Percentiles rank a stretch among this genome's conserved stretches.
phyloP scores from a whole-genome alignment of 2,888 invertebrate genomes.

The Cyclophora albipunctata region DNA sequence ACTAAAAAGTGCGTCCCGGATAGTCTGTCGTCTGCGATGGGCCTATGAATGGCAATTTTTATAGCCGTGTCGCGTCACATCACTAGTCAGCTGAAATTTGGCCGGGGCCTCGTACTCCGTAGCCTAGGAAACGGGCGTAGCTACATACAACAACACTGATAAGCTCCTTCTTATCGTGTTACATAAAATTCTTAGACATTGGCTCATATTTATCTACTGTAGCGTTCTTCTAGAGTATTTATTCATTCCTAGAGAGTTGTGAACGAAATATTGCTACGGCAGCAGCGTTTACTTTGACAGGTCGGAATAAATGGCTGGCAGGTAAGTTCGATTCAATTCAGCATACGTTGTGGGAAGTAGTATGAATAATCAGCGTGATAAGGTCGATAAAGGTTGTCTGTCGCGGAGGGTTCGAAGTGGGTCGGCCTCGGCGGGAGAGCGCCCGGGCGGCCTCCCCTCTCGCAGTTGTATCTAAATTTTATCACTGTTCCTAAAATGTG shows the following conservation, averaged over 20 bases:
- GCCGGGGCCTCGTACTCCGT: conserved; percentile 45
- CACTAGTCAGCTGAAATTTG: conserved; percentile 30
- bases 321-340: conserved; percentile 41
- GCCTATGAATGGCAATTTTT: too few relatives aligned
- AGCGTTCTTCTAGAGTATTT: neutral
- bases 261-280: conserved; percentile 10
- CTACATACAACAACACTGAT: conserved; percentile 70
- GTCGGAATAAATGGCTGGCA: conserved; percentile 59
- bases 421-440: conserved; percentile 22
- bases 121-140: conserved; percentile 74
- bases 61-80: conserved; percentile 6
- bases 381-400: conserved; percentile 12
- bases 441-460: conserved; percentile 37
- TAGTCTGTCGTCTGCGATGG: too few relatives aligned
- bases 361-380: conserved; percentile 15
- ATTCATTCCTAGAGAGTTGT: neutral
- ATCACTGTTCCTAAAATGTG: conserved; percentile 32
- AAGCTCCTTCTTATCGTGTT: conserved; percentile 51
- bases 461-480: conserved; percentile 47
- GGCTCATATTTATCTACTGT: neutral
- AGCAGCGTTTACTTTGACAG: conserved; percentile 56
- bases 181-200: conserved; percentile 40
- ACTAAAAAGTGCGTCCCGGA: too few relatives aligned
- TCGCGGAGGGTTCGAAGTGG: conserved; percentile 21
- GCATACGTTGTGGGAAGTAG: conserved; percentile 23